Conservation (phyloP, 2,113 vertebrate genomes). For the Bos taurus region ARS-UCD2.0 NC_037353.1:16359001-16359500, state of each 20-base stretch:
- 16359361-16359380: neutral
- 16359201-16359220: neutral
- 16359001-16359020: too few species aligned
- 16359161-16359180: neutral
- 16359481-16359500: neutral
- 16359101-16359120: neutral
- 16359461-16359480: neutral
- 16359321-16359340: neutral
- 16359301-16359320: rapidly evolving
- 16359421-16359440: neutral
- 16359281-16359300: neutral
- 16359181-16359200: neutral
- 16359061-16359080: too few species aligned
- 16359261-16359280: neutral
- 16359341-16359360: neutral
- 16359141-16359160: neutral
- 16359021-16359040: too few species aligned
- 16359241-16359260: neutral
- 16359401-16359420: neutral
- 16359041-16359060: too few species aligned
- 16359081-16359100: too few species aligned
- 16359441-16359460: neutral
- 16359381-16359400: neutral
- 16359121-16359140: neutral
- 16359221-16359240: neutral